Evolutionary conservation across 2,888 invertebrate genomes (phyloP), one percentile per base, ranked within the genome.

Genomic region (Poecilobothrus nobilitatus): DNA sequence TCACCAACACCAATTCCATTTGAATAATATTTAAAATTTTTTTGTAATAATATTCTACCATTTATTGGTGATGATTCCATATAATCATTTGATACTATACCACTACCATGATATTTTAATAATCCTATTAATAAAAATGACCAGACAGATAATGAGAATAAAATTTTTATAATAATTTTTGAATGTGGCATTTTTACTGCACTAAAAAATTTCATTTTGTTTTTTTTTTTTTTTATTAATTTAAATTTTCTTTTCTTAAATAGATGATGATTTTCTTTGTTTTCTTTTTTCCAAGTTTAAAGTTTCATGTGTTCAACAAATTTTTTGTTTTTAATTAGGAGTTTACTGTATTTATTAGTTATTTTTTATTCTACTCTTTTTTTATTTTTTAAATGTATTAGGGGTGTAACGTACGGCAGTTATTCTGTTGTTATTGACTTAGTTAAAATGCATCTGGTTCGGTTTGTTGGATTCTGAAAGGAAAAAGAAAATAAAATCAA

Each of bases 131-230:
- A 78, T 33, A 81, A 77, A 71, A 82, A 81, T 5, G 82, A 82
- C 82, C 82, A 82, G 8, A 82, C 80, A 73, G 81, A 80, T 20
- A 82, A 75, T 69, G 81, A 78, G 71, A 82, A 82, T 15, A 82
- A 74, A 67, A 82, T 77, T 76, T 81, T 82, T 61, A 82, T 73
- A 70, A 82, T 81, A 67, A 79, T 77, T 71, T 80, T 81, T 62
- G 80, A 78, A 73, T 79, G 76, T 68, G 79, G 78, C 81, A 82
- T 82, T 73, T 72, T 75, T 69, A 18, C 64, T 68, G 27, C 27
- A 27, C 5, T 27, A 27, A 27, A 27, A 22, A 18, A 70, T 21
- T 64, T 53, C 68, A 37, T 53, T 53, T 53, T 53, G 53, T 2
- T 53, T 18, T 53, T 53, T 53, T 44, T 9, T 44, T 34, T 34